Evolutionary conservation across 2,888 invertebrate species (phyloP).

Genomic region (Drosophila ustulata): DNA sequence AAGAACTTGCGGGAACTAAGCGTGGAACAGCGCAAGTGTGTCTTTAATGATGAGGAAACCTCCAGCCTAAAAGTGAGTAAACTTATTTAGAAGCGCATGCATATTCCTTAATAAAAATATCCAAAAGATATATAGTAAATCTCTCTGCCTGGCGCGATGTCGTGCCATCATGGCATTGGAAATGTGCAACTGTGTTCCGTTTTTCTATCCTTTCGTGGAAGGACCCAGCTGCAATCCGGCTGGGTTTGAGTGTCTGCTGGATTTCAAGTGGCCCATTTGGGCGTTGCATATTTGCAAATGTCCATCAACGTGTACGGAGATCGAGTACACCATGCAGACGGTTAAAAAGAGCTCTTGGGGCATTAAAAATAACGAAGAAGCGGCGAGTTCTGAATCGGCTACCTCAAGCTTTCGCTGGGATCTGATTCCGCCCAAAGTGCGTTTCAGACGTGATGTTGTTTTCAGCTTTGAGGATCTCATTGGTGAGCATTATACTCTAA

Average conservation of each 20-base stretch:
- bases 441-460: constrained; percentile 86
- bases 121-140: constrained; percentile 80
- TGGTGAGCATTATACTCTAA: constrained; percentile 79
- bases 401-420: constrained; percentile 86
- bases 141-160: constrained; percentile 84
- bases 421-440: constrained; percentile 86
- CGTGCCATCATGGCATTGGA: constrained; percentile 86
- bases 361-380: constrained; percentile 66
- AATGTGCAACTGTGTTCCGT: constrained; percentile 87
- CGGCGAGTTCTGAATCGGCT: constrained; percentile 60
- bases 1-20: constrained; percentile 83
- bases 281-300: constrained; percentile 83
- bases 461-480: constrained; percentile 87
- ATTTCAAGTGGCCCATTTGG: constrained; percentile 84
- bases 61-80: constrained; percentile 82
- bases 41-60: constrained; percentile 86
- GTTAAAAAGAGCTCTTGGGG: constrained; percentile 82
- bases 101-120: no score
- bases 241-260: constrained; percentile 82
- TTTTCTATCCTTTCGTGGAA: constrained; percentile 85
- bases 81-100: not conserved
- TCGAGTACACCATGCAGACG: constrained; percentile 80
- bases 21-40: constrained; percentile 86
- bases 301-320: constrained; percentile 82
- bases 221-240: constrained; percentile 81